Base-by-base conservation (phyloP, 2,797 vertebrate species). In the Paedocypris micromegethes region DNA sequence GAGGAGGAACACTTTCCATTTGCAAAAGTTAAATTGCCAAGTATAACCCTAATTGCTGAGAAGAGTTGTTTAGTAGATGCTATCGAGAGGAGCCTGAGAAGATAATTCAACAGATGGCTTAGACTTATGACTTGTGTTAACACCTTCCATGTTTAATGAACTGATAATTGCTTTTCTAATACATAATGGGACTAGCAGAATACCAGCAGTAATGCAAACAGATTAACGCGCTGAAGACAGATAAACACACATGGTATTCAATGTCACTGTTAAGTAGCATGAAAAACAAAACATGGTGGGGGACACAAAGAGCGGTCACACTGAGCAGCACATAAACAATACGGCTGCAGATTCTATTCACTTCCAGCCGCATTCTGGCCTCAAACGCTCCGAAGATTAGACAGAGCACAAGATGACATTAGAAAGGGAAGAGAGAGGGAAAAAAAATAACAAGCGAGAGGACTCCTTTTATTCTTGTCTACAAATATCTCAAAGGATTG, bases 121-220 rank as follows among this genome's bases (percentile, higher is more conserved):
- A 86, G 85, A 88, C 86, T 89, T 89, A 88, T 86, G 84, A 87
- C 85, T 89, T 87, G 81, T 88, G 89, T 90, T 88, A 89, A 89
- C 86, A 89, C 85, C 86, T 90, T 84, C 76, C 65, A 86, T 84
- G 88, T 88, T 88, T 90, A 91, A 91, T 91, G 88, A 89, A 89
- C 85, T 89, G 85, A 85, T 91, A 89, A 90, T 90, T 89, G 87
- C 83, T 90, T 90, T 90, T 86, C 85, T 89, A 86, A 90, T 89
- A 88, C 85, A 88, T 88, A 86, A 87, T 85, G 86, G 86, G 83
- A 85, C 77, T 82, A 85, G 76, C 78, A 80, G 72, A 87, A 88
- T 85, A 86, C 80, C 76, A 75, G 82, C 84, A 65, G 84, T 88
- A 89, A 90, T 88, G 85, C 86, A 87, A 88, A 88, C 82, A 89